A percentile compares a stretch with the other conserved stretches of the same genome.
These are phyloP conservation scores for Drosophila insularis DNA, from an alignment of 1,140 invertebrate species.

Conservation along the genomic window DNA sequence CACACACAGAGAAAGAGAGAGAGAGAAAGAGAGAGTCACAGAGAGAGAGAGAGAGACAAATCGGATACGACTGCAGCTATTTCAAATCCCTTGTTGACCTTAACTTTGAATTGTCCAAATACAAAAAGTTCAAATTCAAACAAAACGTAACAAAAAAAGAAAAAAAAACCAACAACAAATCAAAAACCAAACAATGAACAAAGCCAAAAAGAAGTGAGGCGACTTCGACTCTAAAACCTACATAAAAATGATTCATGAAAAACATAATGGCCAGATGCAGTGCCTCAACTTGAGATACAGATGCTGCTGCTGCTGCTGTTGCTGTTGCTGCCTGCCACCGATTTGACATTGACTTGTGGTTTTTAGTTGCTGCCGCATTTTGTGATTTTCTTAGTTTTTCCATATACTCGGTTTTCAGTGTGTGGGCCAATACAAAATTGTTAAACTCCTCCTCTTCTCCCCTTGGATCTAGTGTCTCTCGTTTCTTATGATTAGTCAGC, in stretches of 20 bases:
- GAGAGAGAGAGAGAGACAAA: constrained; percentile 4
- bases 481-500: constrained; percentile 70
- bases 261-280: constrained; percentile 48
- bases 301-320: constrained; percentile 33
- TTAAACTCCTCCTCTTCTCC: constrained; percentile 46
- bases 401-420: constrained; percentile 34
- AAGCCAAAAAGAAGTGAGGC: constrained; percentile 53
- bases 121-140: constrained; percentile 66
- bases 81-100: constrained; percentile 80
- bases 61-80: constrained; percentile 64
- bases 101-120: constrained; percentile 80
- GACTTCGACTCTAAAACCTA: constrained; percentile 40
- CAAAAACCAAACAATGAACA: constrained; percentile 38
- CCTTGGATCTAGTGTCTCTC: too few species aligned
- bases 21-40: background rate
- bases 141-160: constrained; percentile 22
- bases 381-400: constrained; percentile 38
- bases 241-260: constrained; percentile 52
- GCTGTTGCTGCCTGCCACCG: constrained; percentile 64
- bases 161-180: background rate
- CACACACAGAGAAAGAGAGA: background rate
- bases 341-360: constrained; percentile 76
- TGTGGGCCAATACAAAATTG: constrained; percentile 68
- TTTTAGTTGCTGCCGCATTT: constrained; percentile 67
- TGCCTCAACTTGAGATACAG: constrained; percentile 26